Evolutionary conservation across 1,140 invertebrate species (phyloP), one percentile per base, ranked within the genome.

Genomic region (Drosophila mojavensis): DNA sequence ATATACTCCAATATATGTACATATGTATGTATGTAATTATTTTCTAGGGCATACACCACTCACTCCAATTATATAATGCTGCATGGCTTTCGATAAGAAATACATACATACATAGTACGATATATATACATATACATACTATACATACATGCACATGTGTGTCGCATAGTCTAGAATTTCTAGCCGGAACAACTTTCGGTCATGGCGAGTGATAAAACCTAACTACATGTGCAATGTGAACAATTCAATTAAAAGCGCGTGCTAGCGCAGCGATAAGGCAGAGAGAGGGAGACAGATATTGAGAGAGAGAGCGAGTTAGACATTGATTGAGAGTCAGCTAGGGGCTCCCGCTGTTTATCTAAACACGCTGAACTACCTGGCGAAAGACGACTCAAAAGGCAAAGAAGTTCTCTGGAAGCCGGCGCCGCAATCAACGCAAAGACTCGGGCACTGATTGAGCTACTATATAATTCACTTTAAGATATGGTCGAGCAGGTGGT

Each of bases 171-270:
- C 24, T 56, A 47, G 54, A 51, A 60, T 59, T 59, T 53, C 13
- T 36, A 47, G 20, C 56, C 66, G 66, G 66, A 68, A 68, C 66
- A 50, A 54, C 11, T 54, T 48, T 53, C 55, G 63, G 62, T 72
- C 55, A 54, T 59, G 63, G 55, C 55, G 28, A 47, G 30, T 36
- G 64, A 67, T 60, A 67, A 73, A 73, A 61, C 5, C 45, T 13
- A 55, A 50, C 66, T 48, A 61, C 63, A 72, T 67, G 47, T 60
- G 63, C 64, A 73, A 48, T 60, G 51, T 51, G 30, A 58, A 64
- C 66, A 70, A 75, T 64, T 75, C 72, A 75, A 75, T 75, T 75
- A 75, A 70, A 75, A 75, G 72, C 59, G 59, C 72, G 72, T 66
- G 66, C 50, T 54, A 41, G 11, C 20, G 3, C 9, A 5, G 5